Evolutionary conservation across 1,140 invertebrate species (phyloP).

Genomic region (Gryllus bimaculatus): DNA sequence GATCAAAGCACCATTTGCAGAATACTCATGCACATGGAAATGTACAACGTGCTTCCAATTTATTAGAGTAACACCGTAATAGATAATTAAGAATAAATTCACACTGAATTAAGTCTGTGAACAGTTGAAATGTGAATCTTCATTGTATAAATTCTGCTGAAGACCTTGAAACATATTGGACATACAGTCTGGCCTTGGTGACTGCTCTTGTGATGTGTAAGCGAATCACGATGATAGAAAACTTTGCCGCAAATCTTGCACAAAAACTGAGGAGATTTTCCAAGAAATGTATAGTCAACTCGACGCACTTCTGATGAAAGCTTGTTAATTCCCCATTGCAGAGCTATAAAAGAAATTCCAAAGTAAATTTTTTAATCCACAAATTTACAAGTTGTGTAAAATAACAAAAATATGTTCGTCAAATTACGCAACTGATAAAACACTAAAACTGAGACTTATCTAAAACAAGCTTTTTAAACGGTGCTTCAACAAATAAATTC

Average conservation of each 20-base stretch:
- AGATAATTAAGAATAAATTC: too few species aligned
- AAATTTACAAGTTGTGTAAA: neutral
- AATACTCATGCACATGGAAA: neutral
- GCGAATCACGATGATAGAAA: constrained; percentile 64
- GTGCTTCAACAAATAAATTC: too few species aligned
- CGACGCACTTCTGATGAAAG: neutral
- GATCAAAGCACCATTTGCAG: neutral
- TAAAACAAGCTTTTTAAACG: too few species aligned
- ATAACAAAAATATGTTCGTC: too few species aligned
- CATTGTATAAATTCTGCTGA: constrained; percentile 54
- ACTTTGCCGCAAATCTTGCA: constrained; percentile 61
- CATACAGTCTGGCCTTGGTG: constrained; percentile 64
- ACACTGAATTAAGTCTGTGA: constrained; percentile 31
- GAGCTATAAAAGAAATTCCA: constrained; percentile 13
- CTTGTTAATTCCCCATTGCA: constrained; percentile 11
- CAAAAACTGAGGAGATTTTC: constrained; percentile 8
- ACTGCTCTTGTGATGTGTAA: constrained; percentile 63
- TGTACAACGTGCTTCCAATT: too few species aligned
- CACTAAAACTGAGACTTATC: too few species aligned
- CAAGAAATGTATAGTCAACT: neutral
- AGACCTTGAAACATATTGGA: constrained; percentile 48
- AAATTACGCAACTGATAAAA: too few species aligned
- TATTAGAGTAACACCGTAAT: too few species aligned
- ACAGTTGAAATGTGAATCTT: constrained; percentile 48
- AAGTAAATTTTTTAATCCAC: constrained; percentile 5